Base-by-base conservation (phyloP, 2,113 vertebrate species). In the Clinocottus analis region DNA sequence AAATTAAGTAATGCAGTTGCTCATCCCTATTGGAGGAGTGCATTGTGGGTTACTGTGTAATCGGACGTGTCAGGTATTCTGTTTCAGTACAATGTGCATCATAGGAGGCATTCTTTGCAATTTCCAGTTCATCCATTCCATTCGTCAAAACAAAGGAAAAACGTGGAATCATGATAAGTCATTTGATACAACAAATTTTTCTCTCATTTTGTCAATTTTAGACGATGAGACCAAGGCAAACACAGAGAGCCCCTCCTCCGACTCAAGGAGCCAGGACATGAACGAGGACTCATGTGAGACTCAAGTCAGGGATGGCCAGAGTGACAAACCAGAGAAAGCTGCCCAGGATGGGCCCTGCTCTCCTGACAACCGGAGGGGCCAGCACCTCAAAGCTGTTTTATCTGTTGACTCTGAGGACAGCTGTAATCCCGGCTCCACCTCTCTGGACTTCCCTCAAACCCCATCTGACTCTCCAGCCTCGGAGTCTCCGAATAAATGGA, bases 201-300 rank as follows among this genome's bases (percentile, higher is more conserved):
- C 13, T 37, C 23, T 47, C 14, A 5, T 39, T 65, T 62, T 63
- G n/a, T 83, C 1, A 31, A 27, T 69, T 67, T 78, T 77, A 98
- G 97, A 97, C 93, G 90, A 92, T 60, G 95, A 96, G 63, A 91
- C 94, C 77, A 97, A 97, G 92, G 89, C 80, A 88, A 96, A 96
- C 82, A 81, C 95, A 90, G 97, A 96, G 83, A 97, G 97, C 89
- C 96, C 96, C 6, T 96, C 94, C 19, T 96, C 97, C 8, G 96
- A 97, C 93, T 96, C 96, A 33, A 96, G 96, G 93, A 89, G 86
- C 66, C 93, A 95, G 92, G 97, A 98, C 89, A 95, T 96, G 94
- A 97, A 97, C 69, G 97, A 99, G 82, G 97, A 97, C 90, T 96
- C 93, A 0, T 96, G 95, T 68, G 97, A 97, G 80, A 92, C 92